Evolutionary conservation across 2,113 vertebrate species (phyloP).

Genomic region (Callaeas wilsoni): DNA sequence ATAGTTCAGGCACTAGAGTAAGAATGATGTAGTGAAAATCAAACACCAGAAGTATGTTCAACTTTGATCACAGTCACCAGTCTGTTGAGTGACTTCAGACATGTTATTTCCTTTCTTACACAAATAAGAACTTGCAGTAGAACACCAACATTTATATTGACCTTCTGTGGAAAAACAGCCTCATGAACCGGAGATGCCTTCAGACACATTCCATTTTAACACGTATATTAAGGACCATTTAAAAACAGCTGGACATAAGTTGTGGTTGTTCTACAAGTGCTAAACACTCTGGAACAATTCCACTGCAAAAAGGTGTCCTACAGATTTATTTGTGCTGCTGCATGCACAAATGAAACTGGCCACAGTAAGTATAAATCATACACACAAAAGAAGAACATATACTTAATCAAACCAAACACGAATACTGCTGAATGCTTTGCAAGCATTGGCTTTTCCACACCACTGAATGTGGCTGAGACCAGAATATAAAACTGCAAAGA

Average conservation of each 20-base stretch:
- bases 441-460: neutral
- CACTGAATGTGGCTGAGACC: neutral
- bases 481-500: neutral
- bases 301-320: neutral
- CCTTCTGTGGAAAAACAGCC: neutral
- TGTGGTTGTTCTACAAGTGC: neutral
- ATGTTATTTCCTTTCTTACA: neutral
- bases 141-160: neutral
- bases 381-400: neutral
- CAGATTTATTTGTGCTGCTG: neutral
- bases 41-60: neutral
- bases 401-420: neutral
- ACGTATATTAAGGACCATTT: fast-evolving
- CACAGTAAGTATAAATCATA: neutral
- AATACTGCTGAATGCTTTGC: neutral
- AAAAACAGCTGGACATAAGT: neutral
- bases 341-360: neutral
- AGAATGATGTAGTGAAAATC: neutral
- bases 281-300: neutral
- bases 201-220: neutral
- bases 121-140: neutral
- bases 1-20: neutral
- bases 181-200: neutral
- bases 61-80: neutral
- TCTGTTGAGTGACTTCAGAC: neutral